Percentiles rank a stretch among this genome's conserved stretches.
phyloP scores from a whole-genome alignment of 2,888 invertebrate genomes.

The Siphonodentalium dalli region DNA sequence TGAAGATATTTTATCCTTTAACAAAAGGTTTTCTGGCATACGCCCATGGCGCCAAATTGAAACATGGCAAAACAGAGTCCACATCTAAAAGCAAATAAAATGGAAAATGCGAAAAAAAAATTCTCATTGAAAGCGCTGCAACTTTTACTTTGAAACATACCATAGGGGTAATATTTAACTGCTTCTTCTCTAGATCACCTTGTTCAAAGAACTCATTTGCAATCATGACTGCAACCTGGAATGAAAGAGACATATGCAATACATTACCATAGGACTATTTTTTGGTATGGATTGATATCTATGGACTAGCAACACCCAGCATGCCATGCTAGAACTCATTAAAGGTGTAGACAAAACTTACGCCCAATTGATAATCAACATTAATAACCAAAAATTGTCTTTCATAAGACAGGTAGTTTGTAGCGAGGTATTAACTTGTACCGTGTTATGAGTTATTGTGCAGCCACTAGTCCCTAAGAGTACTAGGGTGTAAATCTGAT shows the following conservation, averaged over 20 bases:
- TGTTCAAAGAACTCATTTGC: conserved; percentile 65
- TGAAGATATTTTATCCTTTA: too few species aligned
- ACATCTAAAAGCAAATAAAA: not conserved
- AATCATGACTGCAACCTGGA: conserved; percentile 66
- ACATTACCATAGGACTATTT: not conserved
- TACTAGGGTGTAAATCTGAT: too few species aligned
- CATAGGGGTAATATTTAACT: conserved; percentile 59
- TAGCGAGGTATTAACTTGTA: too few species aligned
- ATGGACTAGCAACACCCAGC: not conserved
- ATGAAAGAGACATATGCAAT: not conserved
- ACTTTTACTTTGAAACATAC: conserved; percentile 48
- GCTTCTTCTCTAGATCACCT: conserved; percentile 61
- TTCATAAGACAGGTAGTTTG: too few species aligned
- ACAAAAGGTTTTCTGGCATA: too few species aligned
- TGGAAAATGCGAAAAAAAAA: not conserved
- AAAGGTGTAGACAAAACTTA: not conserved
- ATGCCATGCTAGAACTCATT: not conserved
- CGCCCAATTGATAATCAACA: too few species aligned
- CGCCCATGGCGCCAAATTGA: too few species aligned
- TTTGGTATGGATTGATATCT: too few species aligned
- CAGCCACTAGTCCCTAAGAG: too few species aligned
- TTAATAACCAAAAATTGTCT: too few species aligned
- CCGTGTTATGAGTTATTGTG: too few species aligned
- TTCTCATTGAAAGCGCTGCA: not conserved
- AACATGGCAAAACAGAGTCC: not conserved